Conservation (phyloP, 2,113 vertebrate genomes). For the Dunckerocampus dactyliophorus region DNA sequence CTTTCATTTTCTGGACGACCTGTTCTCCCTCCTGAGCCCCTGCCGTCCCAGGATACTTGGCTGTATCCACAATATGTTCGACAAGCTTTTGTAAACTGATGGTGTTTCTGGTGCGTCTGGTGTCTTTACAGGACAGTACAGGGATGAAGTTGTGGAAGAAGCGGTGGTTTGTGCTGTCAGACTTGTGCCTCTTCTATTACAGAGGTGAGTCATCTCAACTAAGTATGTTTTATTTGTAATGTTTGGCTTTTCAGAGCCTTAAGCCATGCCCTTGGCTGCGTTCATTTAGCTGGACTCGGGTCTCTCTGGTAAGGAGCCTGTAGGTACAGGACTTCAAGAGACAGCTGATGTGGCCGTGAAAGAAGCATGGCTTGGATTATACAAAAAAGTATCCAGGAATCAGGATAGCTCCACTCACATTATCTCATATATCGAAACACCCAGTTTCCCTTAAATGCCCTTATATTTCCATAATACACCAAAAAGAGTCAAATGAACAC, state of each 20-base stretch:
- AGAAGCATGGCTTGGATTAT: constrained; percentile 8
- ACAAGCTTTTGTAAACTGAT: not conserved
- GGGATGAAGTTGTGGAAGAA: constrained; percentile 99
- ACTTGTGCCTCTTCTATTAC: constrained; percentile 98
- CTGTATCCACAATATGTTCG: not conserved
- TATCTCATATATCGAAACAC: not conserved
- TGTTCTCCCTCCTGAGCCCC: too few relatives aligned
- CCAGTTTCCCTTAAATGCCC: not conserved
- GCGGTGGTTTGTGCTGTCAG: constrained; percentile 95
- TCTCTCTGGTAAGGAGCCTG: constrained; percentile 18
- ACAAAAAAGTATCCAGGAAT: constrained; percentile 13
- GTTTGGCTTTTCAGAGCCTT: not conserved
- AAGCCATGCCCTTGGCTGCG: not conserved
- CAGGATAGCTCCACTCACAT: not conserved
- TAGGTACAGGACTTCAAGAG: constrained; percentile 13
- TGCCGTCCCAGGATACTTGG: too few relatives aligned
- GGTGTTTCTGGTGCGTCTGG: not conserved
- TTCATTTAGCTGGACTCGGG: constrained; percentile 15
- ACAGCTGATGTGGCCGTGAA: constrained; percentile 18
- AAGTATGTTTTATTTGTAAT: constrained; percentile 2
- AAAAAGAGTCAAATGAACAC: not conserved
- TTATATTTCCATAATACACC: constrained; percentile 6
- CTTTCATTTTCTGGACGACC: too few relatives aligned
- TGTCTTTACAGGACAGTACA: constrained; percentile 83
- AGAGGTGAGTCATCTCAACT: constrained; percentile 77